Evolutionary conservation across 2,797 vertebrate species (phyloP).

Genomic region (Adrianichthys oophorus): DNA sequence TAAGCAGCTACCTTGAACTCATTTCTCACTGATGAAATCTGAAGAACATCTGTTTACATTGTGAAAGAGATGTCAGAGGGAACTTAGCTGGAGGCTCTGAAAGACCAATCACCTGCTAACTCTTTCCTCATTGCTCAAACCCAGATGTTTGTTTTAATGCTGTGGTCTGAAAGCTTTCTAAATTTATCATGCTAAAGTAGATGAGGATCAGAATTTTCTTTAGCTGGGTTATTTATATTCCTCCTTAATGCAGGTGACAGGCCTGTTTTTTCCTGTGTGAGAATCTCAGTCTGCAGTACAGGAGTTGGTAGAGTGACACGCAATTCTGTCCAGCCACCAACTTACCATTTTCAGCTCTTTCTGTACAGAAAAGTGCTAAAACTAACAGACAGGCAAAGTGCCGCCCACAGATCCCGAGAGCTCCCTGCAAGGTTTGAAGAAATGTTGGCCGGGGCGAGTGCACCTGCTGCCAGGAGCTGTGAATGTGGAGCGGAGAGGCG

Average conservation of each 20-base stretch:
- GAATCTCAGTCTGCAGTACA: neutral
- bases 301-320: neutral
- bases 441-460: constrained; percentile 19
- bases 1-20: too few relatives aligned
- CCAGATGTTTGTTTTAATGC: neutral
- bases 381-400: constrained; percentile 8
- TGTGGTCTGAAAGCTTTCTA: too few relatives aligned
- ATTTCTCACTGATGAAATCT: too few relatives aligned
- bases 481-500: constrained; percentile 28
- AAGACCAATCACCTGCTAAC: constrained; percentile 31
- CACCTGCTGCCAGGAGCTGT: constrained; percentile 39
- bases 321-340: constrained; percentile 5
- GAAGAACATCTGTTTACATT: neutral
- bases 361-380: constrained; percentile 5
- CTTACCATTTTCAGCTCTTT: neutral
- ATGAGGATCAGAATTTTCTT: constrained; percentile 1
- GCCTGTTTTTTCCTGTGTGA: neutral
- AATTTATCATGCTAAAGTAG: too few relatives aligned
- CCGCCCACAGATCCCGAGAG: constrained; percentile 21
- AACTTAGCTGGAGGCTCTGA: neutral
- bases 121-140: constrained; percentile 37
- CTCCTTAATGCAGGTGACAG: neutral
- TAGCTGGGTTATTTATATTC: constrained; percentile 15
- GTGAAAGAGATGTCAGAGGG: constrained; percentile 14
- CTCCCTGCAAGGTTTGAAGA: constrained; percentile 28